A percentile compares a stretch with the other conserved stretches of the same genome.
These are phyloP conservation scores for Macrosoma leucophasiata DNA, from an alignment of 2,888 invertebrate genomes.

Conservation along the genomic window DNA sequence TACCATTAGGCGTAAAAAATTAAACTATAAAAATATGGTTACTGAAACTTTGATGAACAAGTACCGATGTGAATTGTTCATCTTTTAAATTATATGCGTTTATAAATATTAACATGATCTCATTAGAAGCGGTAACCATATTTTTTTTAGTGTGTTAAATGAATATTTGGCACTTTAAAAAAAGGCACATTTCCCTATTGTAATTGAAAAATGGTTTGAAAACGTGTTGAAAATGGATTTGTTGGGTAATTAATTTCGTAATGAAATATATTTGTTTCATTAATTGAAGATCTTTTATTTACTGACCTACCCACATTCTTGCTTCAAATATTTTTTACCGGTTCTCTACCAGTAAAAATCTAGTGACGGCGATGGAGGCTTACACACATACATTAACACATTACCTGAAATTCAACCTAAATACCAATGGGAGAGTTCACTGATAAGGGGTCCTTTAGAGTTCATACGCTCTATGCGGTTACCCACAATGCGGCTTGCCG, in stretches of 20 bases:
- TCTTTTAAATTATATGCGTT: slow-evolving; percentile 29
- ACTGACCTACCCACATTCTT: background rate
- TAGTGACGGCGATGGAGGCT: too few relatives aligned
- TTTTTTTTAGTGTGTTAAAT: slow-evolving; percentile 59
- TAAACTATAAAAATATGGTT: slow-evolving; percentile 49
- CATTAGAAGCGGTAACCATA: slow-evolving; percentile 54
- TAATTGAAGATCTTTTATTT: slow-evolving; percentile 56
- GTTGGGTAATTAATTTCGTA: slow-evolving; percentile 75
- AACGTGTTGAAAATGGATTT: slow-evolving; percentile 76
- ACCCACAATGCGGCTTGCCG: too few relatives aligned
- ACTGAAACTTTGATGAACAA: slow-evolving; percentile 25
- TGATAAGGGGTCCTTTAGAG: too few relatives aligned
- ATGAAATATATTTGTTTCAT: slow-evolving; percentile 78
- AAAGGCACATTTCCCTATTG: slow-evolving; percentile 73
- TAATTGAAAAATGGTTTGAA: slow-evolving; percentile 72
- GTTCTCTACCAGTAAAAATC: too few relatives aligned
- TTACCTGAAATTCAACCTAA: too few relatives aligned
- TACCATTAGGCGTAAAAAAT: slow-evolving; percentile 73
- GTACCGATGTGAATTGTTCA: slow-evolving; percentile 24
- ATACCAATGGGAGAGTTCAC: too few relatives aligned
- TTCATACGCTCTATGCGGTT: too few relatives aligned
- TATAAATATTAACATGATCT: slow-evolving; percentile 52
- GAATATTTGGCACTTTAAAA: slow-evolving; percentile 74
- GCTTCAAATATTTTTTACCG: too few relatives aligned
- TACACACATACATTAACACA: too few relatives aligned